Evolutionary conservation across 2,113 vertebrate species (phyloP).

Genomic region (Pogonocichla stellata): DNA sequence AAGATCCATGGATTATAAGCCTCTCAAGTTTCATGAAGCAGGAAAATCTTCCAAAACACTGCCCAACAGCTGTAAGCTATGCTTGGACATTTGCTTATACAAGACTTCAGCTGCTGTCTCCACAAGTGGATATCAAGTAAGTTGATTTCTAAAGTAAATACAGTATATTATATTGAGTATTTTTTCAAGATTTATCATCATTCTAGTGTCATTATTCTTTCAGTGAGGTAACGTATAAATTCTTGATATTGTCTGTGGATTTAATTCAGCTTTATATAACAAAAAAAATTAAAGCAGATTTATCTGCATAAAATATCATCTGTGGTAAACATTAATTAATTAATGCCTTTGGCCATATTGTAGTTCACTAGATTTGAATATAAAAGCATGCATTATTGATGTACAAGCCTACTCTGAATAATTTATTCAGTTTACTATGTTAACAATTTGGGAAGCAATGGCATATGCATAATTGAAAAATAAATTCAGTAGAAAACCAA

Average conservation of each 20-base stretch:
- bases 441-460: not conserved
- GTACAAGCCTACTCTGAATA: not conserved
- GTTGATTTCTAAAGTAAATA: constrained; percentile 43
- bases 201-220: not conserved
- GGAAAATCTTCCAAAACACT: constrained; percentile 95
- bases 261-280: not conserved
- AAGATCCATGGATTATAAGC: constrained; percentile 98
- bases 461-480: not conserved
- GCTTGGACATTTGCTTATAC: constrained; percentile 98
- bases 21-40: constrained; percentile 97
- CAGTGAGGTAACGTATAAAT: not conserved
- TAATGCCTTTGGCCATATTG: not conserved
- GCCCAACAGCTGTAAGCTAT: constrained; percentile 92
- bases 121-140: constrained; percentile 98
- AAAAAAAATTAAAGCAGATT: not conserved
- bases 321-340: not conserved
- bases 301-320: not conserved
- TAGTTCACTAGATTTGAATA: not conserved
- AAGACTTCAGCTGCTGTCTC: constrained; percentile 92
- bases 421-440: not conserved
- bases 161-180: not conserved
- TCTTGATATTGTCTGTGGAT: not conserved
- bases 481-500: not conserved
- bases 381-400: not conserved
- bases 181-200: not conserved